Conservation (phyloP, 1,140 invertebrate species). For the Antheraea pernyi region DNA sequence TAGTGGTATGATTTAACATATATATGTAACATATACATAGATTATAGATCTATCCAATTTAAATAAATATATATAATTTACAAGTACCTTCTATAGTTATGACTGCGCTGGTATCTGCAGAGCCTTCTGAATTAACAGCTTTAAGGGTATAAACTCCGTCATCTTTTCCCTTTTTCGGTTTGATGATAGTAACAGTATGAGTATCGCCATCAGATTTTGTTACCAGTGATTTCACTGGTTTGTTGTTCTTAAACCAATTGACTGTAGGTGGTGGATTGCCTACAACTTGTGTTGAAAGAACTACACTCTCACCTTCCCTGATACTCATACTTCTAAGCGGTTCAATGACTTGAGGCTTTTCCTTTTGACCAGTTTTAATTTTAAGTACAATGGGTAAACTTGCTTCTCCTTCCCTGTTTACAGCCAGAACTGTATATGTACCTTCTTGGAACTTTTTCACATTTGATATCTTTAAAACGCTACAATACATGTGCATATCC, state of each 20-base stretch:
- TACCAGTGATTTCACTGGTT: conserved; percentile 80
- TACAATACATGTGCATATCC: conserved; percentile 94
- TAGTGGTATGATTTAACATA: too few species aligned
- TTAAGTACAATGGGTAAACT: conserved; percentile 90
- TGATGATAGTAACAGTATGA: conserved; percentile 84
- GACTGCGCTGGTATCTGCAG: conserved; percentile 86
- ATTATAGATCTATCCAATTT: not conserved
- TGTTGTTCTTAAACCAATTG: conserved; percentile 89
- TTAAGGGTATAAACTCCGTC: conserved; percentile 91
- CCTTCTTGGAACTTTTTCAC: conserved; percentile 91
- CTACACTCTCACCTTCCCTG: conserved; percentile 88
- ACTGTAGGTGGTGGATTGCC: conserved; percentile 90
- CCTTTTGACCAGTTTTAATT: conserved; percentile 87
- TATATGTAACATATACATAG: too few species aligned
- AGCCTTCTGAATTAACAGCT: conserved; percentile 89
- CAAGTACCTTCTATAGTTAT: conserved; percentile 89
- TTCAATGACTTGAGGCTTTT: conserved; percentile 90
- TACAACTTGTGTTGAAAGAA: conserved; percentile 87
- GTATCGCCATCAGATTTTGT: conserved; percentile 84
- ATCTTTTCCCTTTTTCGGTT: conserved; percentile 80
- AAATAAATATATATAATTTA: not conserved
- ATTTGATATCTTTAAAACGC: conserved; percentile 88
- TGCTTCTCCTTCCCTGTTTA: conserved; percentile 94
- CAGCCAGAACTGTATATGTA: conserved; percentile 91
- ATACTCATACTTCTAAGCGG: conserved; percentile 86